Base-by-base conservation (phyloP, 1,140 invertebrate species). In the Drosophila elegans region DNA sequence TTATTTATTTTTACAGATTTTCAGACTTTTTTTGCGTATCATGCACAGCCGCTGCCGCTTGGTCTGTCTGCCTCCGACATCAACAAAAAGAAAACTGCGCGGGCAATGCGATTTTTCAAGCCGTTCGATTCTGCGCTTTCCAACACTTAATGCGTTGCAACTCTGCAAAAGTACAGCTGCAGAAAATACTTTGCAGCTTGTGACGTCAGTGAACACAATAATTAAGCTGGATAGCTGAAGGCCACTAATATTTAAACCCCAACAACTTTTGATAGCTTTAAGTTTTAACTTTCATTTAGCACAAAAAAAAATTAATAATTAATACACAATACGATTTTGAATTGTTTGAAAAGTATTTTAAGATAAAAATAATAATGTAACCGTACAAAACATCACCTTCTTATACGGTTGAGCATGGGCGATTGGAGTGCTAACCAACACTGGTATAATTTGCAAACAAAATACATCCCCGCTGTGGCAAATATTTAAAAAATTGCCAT, bases 401-500 rank as follows among this genome's bases (percentile, higher is more conserved):
- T 45, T 9, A 4, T 61, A 11, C 6, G 11, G 0, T 1, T 2
- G 3, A 1, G 1, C 38, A 53, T 66, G 36, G 2, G 16, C 6
- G 1, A 16, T 42, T 42, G 10, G 3, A 4, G 4, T 12, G 11
- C 49, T 76, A 25, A 1, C 25, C 52, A 75, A 39, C 56, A 77
- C 73, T 77, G 12, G 11, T 7, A 4, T 12, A 32, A 32, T 5
- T n/a, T 27, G 7, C 21, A 29, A 54, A 63, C 60, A 32, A 78
- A 66, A 53, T 62, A 66, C n/a, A 29, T 45, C 54, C 71, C 84
- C 77, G 84, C 84, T 88, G 84, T 49, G 62, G 44, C 56, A 53
- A 66, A 74, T 67, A 64, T 88, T 89, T 74, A 84, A 89, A 73
- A 80, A 69, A 72, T 88, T 55, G 21, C n/a, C 13, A 53, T 48